These are phyloP conservation scores for Lottia scabra DNA, from an alignment of 2,888 invertebrate species.

Conservation along the genomic window DNA sequence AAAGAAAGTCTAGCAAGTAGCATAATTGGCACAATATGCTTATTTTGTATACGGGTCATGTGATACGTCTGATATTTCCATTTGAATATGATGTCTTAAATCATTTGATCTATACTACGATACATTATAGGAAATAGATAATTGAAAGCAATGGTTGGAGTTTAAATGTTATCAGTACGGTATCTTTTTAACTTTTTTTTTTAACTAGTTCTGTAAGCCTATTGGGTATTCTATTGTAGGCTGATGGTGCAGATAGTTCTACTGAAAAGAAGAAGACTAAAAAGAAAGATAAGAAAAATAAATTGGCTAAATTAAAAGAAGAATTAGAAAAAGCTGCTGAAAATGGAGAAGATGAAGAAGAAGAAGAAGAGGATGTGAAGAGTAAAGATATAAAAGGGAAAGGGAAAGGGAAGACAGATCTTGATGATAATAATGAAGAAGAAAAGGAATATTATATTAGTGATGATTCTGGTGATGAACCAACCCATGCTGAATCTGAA, in stretches of 20 bases:
- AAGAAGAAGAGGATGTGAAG: slow-evolving; percentile 19
- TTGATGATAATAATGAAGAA: slow-evolving; percentile 26
- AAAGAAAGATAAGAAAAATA: slow-evolving; percentile 25
- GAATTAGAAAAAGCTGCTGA: slow-evolving; percentile 19
- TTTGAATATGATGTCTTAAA: no score
- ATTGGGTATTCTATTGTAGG: not conserved
- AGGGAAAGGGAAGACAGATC: slow-evolving; percentile 35
- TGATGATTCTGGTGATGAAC: slow-evolving; percentile 1
- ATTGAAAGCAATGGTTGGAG: no score
- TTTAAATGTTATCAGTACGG: no score
- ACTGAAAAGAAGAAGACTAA: slow-evolving; percentile 18
- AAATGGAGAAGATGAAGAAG: slow-evolving; percentile 23
- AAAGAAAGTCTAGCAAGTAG: no score
- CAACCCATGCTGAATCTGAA: not conserved
- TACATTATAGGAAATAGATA: no score
- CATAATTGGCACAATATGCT: no score
- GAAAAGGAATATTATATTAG: slow-evolving; percentile 21
- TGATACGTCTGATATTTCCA: no score
- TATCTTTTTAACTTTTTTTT: no score
- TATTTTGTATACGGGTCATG: no score
- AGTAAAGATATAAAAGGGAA: slow-evolving; percentile 38
- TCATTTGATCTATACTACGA: no score
- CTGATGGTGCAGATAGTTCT: slow-evolving; percentile 10
- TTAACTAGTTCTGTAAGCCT: no score
- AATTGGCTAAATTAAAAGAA: slow-evolving; percentile 13